Percentiles rank a stretch among this genome's conserved stretches.
These are phyloP conservation scores for Arvicanthis niloticus DNA, from an alignment of 2,113 vertebrate genomes.

Conservation along the genomic window DNA sequence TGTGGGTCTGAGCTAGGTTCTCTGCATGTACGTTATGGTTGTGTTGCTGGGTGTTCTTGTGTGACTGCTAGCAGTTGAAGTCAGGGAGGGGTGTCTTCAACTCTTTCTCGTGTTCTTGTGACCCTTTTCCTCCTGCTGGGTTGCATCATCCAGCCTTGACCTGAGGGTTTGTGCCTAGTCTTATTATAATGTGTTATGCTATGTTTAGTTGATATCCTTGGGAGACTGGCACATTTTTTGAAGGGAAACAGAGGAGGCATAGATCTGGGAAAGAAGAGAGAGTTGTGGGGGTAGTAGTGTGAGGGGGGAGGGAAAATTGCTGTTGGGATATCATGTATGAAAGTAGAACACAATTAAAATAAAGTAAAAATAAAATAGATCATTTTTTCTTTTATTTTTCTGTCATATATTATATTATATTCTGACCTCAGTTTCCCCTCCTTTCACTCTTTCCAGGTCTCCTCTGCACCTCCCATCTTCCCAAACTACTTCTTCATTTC, in stretches of 20 bases:
- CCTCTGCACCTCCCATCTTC: too few species aligned
- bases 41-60: background rate
- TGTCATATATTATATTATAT: too few species aligned
- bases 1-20: background rate
- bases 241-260: background rate
- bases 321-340: background rate
- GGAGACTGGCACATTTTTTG: background rate
- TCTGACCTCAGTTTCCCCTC: too few species aligned
- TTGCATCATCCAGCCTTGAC: background rate
- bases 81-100: background rate
- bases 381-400: too few species aligned
- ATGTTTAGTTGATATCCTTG: background rate
- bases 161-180: background rate
- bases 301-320: background rate
- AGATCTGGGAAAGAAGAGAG: background rate
- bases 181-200: background rate
- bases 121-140: background rate
- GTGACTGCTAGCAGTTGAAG: background rate
- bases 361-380: too few species aligned
- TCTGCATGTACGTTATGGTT: background rate
- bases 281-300: background rate
- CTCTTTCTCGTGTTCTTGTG: background rate
- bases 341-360: background rate
- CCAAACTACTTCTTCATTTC: too few species aligned
- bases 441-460: too few species aligned